Conservation (phyloP, 1,140 invertebrate genomes). For the Sinella curviseta region DNA sequence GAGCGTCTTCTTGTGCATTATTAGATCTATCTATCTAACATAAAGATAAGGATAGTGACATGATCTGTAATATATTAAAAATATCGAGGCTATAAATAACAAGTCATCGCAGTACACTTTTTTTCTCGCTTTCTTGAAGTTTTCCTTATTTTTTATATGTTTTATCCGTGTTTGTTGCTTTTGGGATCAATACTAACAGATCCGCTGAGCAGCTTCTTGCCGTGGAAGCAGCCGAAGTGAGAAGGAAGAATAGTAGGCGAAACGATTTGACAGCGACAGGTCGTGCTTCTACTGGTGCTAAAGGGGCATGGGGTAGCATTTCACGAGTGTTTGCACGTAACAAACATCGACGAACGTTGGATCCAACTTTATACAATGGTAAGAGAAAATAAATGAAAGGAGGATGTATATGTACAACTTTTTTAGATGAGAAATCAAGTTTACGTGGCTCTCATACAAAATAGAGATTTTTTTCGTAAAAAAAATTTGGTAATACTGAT, state of each 20-base stretch:
- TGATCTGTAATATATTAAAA: too few relatives aligned
- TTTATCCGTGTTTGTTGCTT: slow-evolving; percentile 17
- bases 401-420: background rate
- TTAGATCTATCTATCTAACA: too few relatives aligned
- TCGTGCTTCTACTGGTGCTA: slow-evolving; percentile 49
- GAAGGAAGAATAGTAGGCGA: slow-evolving; percentile 47
- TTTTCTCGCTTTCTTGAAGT: background rate
- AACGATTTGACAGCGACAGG: slow-evolving; percentile 45
- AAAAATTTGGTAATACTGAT: too few relatives aligned
- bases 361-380: slow-evolving; percentile 54
- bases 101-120: too few relatives aligned
- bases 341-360: slow-evolving; percentile 69
- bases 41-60: too few relatives aligned
- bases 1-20: too few relatives aligned
- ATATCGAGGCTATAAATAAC: too few relatives aligned
- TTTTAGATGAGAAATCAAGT: background rate
- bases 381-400: slow-evolving; percentile 21
- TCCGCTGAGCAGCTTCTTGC: slow-evolving; percentile 71
- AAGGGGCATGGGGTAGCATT: slow-evolving; percentile 72
- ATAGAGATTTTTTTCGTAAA: background rate
- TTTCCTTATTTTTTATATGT: background rate
- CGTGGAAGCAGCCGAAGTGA: slow-evolving; percentile 62
- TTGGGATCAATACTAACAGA: slow-evolving; percentile 54
- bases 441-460: background rate
- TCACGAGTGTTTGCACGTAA: slow-evolving; percentile 81